Percentiles rank a stretch among this genome's conserved stretches.
Evolutionary conservation across 2,113 vertebrate genomes (phyloP).

Genomic region (Sinocyclocheilus grahami): DNA sequence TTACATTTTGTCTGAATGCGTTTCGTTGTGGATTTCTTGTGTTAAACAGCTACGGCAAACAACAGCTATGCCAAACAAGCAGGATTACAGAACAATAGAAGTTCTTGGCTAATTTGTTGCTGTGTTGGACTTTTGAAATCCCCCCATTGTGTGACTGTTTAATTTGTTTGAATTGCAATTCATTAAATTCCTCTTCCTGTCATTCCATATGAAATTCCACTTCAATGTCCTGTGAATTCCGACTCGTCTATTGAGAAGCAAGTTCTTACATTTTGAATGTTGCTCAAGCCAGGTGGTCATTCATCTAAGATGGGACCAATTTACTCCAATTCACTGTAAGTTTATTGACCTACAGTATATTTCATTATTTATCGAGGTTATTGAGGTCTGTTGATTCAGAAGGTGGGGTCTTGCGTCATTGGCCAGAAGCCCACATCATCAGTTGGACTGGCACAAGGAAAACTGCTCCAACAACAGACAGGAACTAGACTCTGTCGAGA

Average conservation of each 20-base stretch:
- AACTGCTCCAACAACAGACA: neutral
- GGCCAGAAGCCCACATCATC: neutral
- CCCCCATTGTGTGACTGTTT: neutral
- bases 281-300: neutral
- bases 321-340: neutral
- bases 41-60: too few species aligned
- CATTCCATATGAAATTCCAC: neutral
- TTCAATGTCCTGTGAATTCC: neutral
- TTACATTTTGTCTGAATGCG: too few species aligned
- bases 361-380: neutral
- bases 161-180: neutral
- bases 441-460: neutral
- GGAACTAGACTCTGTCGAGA: constrained; percentile 39
- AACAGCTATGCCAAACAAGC: too few species aligned
- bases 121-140: neutral
- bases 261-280: too few species aligned
- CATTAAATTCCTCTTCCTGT: neutral
- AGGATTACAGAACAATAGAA: neutral
- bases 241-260: neutral
- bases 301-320: neutral
- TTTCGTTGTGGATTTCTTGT: too few species aligned
- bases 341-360: neutral
- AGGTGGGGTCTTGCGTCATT: constrained; percentile 11
- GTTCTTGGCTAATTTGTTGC: neutral
- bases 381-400: constrained; percentile 43